Evolutionary conservation across 2,113 vertebrate species (phyloP), one percentile per base, ranked within the genome.

Genomic region (Vulpes vulpes): DNA sequence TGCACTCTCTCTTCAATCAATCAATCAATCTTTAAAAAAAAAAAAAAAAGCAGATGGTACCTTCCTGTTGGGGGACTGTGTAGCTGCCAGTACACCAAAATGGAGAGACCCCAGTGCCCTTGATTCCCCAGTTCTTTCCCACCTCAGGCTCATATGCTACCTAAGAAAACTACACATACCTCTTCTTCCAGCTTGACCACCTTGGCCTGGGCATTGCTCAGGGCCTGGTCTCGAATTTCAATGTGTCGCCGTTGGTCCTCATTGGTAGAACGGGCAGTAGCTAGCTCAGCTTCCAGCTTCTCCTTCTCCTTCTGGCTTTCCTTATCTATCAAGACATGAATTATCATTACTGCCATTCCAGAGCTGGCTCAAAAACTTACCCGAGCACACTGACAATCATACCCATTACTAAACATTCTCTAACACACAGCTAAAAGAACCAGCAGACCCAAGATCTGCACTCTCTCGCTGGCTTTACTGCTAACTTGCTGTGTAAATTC

Each of bases 151-250:
- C 25, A 71, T 51, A 32, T 60, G 25, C 57, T 55, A 83, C 51
- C 43, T 87, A 30, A 93, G 32, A 67, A 92, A 90, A 83, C 12
- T 25, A 80, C 16, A 78, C 92, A 98, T 98, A 99, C 99, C 99
- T 99, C 99, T 98, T 99, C 99, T 98, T 99, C 99, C 97, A 99
- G 98, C 91, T 99, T 99, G 96, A 99, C 99, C 98, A 99, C 99
- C 97, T 99, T 99, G 96, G 99, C 99, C 98, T 99, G 99, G 43
- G 99, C 99, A 0, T 99, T 99, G 98, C 99, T 99, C 85, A 99
- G 97, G 8, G 99, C 99, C 98, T 99, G 99, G 98, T 99, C 99
- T 91, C 99, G 99, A 97, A 99, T 99, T 98, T 99, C 99, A 0
- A 99, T 99, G 99, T 99, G 99, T 95, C 99, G 98, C 59, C 99